Evolutionary conservation across 1,140 invertebrate genomes (phyloP).

Genomic region (Formica selysi): DNA sequence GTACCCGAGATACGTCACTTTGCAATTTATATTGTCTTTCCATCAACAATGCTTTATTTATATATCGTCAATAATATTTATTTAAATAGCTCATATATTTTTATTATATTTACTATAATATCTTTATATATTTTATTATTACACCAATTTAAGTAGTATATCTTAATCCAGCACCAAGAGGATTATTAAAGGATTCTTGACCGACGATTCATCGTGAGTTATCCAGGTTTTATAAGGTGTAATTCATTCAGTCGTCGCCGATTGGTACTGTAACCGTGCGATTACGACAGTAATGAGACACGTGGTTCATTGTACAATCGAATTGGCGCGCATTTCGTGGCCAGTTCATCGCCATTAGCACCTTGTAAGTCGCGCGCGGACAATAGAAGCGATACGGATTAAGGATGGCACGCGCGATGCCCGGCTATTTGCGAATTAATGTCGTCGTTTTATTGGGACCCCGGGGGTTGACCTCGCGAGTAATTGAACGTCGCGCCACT

Average conservation of each 20-base stretch:
- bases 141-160: background rate
- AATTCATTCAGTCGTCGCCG: constrained; percentile 25
- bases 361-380: constrained; percentile 65
- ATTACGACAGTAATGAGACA: constrained; percentile 62
- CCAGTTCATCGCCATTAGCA: constrained; percentile 49
- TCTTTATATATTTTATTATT: background rate
- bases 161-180: background rate
- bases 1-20: background rate
- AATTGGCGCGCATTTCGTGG: constrained; percentile 56
- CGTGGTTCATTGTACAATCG: constrained; percentile 49
- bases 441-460: constrained; percentile 72
- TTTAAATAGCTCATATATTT: background rate
- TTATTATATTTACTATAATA: background rate
- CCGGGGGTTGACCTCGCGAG: constrained; percentile 78
- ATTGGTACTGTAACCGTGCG: constrained; percentile 28
- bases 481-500: constrained; percentile 76
- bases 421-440: constrained; percentile 71
- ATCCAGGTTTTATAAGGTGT: constrained; percentile 1
- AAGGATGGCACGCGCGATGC: constrained; percentile 54
- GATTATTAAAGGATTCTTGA: constrained; percentile 1
- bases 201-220: background rate
- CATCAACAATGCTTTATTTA: background rate
- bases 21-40: background rate
- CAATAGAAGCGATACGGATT: constrained; percentile 74
- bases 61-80: background rate